phyloP scores from a whole-genome alignment of 2,797 vertebrate species.

The Coilia nasus region DNA sequence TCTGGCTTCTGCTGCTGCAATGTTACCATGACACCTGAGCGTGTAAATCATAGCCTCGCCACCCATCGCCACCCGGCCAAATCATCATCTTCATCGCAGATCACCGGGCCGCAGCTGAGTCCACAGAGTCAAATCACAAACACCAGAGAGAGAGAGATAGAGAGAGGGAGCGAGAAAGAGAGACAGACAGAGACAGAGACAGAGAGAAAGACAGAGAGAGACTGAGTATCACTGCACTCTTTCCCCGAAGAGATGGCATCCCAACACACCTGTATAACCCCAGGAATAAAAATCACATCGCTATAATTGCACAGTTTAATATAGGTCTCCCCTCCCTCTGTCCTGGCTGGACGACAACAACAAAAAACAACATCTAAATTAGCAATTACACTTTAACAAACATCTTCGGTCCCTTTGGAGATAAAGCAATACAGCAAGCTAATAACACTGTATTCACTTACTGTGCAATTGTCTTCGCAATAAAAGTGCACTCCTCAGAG shows the following conservation, averaged over 20 bases:
- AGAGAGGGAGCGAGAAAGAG: background rate
- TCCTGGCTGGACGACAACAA: background rate
- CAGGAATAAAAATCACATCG: background rate
- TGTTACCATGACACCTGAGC: background rate
- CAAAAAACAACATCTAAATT: constrained; percentile 25
- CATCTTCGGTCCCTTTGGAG: constrained; percentile 54
- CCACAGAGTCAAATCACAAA: background rate
- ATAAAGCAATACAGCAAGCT: constrained; percentile 58
- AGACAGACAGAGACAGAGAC: background rate
- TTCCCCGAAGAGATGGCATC: background rate
- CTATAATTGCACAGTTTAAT: background rate
- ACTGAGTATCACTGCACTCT: background rate
- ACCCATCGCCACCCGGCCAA: background rate
- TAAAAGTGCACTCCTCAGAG: constrained; percentile 28
- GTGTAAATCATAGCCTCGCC: background rate
- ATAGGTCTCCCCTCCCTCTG: background rate
- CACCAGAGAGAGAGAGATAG: background rate
- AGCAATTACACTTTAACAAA: constrained; percentile 36
- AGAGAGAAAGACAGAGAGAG: background rate
- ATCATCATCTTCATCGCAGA: background rate
- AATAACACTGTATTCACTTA: constrained; percentile 75
- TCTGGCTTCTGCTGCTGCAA: background rate
- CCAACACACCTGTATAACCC: background rate
- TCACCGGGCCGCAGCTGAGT: background rate
- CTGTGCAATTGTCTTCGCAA: constrained; percentile 63